phyloP scores from a whole-genome alignment of 2,113 vertebrate genomes.

The Hippocampus mohnikei region DNA sequence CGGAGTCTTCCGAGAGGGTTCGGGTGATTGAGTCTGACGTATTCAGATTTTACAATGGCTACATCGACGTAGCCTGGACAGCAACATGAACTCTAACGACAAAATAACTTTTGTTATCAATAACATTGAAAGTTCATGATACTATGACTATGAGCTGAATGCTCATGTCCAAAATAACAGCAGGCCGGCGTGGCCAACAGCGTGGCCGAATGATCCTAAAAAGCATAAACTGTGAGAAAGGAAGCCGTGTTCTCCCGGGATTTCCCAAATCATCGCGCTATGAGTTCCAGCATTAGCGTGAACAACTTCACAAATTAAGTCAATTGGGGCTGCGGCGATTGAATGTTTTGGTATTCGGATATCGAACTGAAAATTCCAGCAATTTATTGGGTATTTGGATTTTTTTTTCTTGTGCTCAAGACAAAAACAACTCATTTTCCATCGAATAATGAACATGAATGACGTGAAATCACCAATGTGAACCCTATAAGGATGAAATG shows the following conservation, averaged over 20 bases:
- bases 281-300: background rate
- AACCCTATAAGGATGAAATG: no score
- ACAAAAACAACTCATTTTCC: no score
- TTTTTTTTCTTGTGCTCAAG: no score
- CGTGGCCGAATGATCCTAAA: background rate
- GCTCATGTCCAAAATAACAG: background rate
- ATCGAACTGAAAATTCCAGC: no score
- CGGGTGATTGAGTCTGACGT: slow-evolving; percentile 38
- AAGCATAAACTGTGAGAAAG: background rate
- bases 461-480: no score
- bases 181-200: background rate
- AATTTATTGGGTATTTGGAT: no score
- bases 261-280: background rate
- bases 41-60: slow-evolving; percentile 38
- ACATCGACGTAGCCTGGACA: background rate
- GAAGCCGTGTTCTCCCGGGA: background rate
- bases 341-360: no score
- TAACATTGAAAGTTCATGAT: no score
- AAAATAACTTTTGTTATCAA: background rate
- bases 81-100: background rate
- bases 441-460: no score
- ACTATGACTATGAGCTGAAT: background rate
- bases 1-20: slow-evolving; percentile 12
- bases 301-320: background rate
- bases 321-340: no score